Evolutionary conservation across 2,113 vertebrate species (phyloP).

Genomic region (Macroglossus sobrinus): DNA sequence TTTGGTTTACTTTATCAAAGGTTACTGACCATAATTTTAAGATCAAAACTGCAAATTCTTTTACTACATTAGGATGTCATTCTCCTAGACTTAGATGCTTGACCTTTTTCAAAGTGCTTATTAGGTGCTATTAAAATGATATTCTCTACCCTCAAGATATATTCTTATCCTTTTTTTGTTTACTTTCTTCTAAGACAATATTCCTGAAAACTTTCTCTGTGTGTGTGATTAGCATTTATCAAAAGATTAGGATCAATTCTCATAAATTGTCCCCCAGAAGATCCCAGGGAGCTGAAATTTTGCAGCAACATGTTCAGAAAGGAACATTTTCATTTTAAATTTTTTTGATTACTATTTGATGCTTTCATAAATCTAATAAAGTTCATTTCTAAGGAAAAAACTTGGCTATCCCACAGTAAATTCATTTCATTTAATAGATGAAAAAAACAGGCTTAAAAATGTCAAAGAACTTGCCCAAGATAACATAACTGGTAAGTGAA

Average conservation of each 20-base stretch:
- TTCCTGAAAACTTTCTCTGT: not conserved
- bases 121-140: not conserved
- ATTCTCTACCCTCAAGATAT: not conserved
- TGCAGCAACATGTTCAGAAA: not conserved
- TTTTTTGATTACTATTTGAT: not conserved
- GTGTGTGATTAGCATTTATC: not conserved
- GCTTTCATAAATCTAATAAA: not conserved
- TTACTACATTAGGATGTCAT: not conserved
- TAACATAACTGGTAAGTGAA: not conserved
- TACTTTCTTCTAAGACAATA: not conserved
- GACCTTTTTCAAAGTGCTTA: not conserved
- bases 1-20: not conserved
- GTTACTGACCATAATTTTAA: slow-evolving; percentile 9
- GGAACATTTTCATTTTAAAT: not conserved
- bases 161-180: slow-evolving; percentile 10
- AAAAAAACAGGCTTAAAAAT: not conserved
- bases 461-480: not conserved
- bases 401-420: not conserved
- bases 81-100: not conserved
- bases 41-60: not conserved
- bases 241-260: not conserved
- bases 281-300: not conserved
- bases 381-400: not conserved
- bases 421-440: not conserved
- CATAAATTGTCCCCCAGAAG: not conserved